These are phyloP conservation scores for Manis javanica DNA, from an alignment of 2,797 vertebrate genomes.

Conservation along the genomic window DNA sequence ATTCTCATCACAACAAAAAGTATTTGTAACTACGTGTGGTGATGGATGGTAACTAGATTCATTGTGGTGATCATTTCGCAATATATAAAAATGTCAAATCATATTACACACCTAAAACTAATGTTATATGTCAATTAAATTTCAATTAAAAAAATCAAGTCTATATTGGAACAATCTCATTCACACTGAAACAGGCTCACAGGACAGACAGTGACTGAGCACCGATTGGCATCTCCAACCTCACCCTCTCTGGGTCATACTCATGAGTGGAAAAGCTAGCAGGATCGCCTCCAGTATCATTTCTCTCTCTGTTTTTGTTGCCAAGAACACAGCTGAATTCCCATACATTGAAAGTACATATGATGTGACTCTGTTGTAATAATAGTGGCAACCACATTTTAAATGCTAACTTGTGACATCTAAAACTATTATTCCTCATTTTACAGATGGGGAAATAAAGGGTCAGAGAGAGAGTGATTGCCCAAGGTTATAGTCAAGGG, in stretches of 20 bases:
- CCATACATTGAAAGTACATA: background rate
- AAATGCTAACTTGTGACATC: background rate
- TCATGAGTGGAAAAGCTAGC: background rate
- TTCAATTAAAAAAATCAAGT: background rate
- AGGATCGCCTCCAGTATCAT: background rate
- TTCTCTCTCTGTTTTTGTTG: background rate
- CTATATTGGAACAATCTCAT: background rate
- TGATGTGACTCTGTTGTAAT: background rate
- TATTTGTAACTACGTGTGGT: background rate
- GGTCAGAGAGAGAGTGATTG: background rate
- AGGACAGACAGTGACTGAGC: background rate
- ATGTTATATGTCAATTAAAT: background rate
- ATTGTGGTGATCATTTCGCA: background rate
- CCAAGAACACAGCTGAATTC: background rate
- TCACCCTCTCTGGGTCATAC: background rate
- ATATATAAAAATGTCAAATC: background rate
- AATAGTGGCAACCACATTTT: background rate
- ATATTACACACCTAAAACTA: background rate
- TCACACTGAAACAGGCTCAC: background rate
- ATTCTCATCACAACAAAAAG: background rate
- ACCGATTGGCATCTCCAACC: accelerated
- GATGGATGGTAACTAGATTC: background rate
- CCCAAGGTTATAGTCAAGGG: background rate
- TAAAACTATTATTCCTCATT: background rate
- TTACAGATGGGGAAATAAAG: conserved; percentile 13